These are phyloP conservation scores for Paragorgia papillata DNA, from an alignment of 92 coral and sea anemone genomes.

Conservation along the genomic window DNA sequence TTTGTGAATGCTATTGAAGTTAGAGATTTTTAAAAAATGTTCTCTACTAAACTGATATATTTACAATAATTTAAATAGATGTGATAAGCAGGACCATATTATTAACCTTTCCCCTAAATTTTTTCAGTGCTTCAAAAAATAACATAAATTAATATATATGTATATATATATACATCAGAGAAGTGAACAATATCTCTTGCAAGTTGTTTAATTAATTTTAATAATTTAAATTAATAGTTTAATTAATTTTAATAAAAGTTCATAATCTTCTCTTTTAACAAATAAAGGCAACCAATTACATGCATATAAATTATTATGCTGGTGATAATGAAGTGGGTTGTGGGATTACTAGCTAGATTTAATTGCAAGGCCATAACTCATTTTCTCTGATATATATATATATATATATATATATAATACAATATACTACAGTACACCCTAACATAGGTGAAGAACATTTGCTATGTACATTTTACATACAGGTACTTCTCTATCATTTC, in stretches of 20 bases:
- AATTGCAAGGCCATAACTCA: too few species aligned
- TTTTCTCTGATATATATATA: slow-evolving; percentile 35
- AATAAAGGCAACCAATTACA: background rate
- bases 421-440: slow-evolving; percentile 5
- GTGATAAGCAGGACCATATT: background rate
- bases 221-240: too few species aligned
- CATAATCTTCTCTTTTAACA: background rate
- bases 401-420: too few species aligned
- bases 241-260: background rate
- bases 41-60: slow-evolving; percentile 3
- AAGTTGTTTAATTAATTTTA: background rate
- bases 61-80: slow-evolving; percentile 16
- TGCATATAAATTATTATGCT: too few species aligned
- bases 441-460: background rate
- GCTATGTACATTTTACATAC: slow-evolving; percentile 18
- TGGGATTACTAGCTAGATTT: too few species aligned
- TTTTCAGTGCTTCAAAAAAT: background rate
- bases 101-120: background rate
- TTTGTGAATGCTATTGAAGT: slow-evolving; percentile 8
- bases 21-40: background rate
- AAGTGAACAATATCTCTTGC: slow-evolving; percentile 24
- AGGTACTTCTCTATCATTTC: background rate
- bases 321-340: too few species aligned
- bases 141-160: slow-evolving; percentile 2
- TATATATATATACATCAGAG: slow-evolving; percentile 23